A percentile compares a stretch with the other conserved stretches of the same genome.
Conservation (phyloP, 2,797 vertebrate species). For the Chloroceryle amazona region DNA sequence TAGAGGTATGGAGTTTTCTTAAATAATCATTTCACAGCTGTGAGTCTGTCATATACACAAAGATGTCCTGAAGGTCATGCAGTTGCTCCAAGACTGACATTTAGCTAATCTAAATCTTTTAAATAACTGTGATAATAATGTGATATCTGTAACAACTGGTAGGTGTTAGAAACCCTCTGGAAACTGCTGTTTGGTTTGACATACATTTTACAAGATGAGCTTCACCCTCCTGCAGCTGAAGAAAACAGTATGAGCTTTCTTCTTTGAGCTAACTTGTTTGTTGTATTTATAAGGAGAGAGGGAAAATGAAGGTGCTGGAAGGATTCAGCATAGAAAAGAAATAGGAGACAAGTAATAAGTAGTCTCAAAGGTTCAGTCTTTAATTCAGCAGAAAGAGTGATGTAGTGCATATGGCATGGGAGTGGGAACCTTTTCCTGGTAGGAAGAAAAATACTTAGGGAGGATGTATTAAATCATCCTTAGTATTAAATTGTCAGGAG, state of each 20-base stretch:
- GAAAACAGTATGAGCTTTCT: background rate
- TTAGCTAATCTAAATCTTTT: constrained; percentile 63
- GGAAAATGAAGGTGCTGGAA: background rate
- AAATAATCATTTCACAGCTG: background rate
- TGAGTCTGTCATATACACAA: background rate
- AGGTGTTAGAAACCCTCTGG: constrained; percentile 52
- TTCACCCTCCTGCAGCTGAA: background rate
- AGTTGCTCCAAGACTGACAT: constrained; percentile 52
- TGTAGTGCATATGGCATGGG: background rate
- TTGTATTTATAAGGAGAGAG: background rate
- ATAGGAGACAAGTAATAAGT: background rate
- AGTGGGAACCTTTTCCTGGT: background rate
- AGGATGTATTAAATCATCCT: background rate
- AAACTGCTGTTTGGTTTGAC: constrained; percentile 26
- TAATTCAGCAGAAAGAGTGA: background rate
- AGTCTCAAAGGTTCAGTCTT: background rate
- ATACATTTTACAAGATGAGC: background rate
- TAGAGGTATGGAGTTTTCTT: background rate
- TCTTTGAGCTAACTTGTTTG: background rate
- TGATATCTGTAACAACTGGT: constrained; percentile 44
- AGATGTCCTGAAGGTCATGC: constrained; percentile 50
- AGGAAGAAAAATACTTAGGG: background rate
- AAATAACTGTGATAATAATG: constrained; percentile 56
- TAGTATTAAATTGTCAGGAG: background rate
- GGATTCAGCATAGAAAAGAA: background rate